phyloP scores from a whole-genome alignment of 2,797 vertebrate species.

The Sebastiscus tertius region DNA sequence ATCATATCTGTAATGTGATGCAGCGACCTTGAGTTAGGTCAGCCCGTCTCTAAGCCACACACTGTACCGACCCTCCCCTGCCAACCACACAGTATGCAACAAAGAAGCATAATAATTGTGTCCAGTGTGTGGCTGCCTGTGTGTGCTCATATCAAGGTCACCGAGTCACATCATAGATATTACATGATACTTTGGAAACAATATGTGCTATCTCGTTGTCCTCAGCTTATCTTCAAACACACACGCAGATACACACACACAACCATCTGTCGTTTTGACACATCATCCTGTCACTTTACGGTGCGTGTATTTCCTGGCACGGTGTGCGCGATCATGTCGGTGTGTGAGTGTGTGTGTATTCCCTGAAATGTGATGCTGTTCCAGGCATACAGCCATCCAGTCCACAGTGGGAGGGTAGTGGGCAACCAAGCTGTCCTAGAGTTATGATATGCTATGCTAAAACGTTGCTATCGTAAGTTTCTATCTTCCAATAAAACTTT shows the following conservation, averaged over 20 bases:
- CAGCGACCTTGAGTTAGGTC: slow-evolving; percentile 47
- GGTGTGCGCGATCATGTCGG: not conserved
- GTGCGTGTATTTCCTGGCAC: slow-evolving; percentile 34
- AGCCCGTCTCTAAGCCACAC: slow-evolving; percentile 25
- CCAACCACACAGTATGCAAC: not conserved
- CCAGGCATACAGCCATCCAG: slow-evolving; percentile 47
- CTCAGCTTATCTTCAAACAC: slow-evolving; percentile 33
- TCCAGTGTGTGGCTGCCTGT: not conserved
- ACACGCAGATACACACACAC: not conserved
- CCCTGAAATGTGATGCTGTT: slow-evolving; percentile 54
- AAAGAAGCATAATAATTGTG: slow-evolving; percentile 11
- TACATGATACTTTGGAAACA: slow-evolving; percentile 48
- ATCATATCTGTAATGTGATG: slow-evolving; percentile 32
- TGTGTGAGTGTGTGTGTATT: slow-evolving; percentile 17
- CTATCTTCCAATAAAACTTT: not conserved
- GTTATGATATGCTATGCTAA: slow-evolving; percentile 5
- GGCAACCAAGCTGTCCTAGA: slow-evolving; percentile 42
- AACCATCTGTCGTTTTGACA: not conserved
- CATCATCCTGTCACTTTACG: slow-evolving; percentile 7
- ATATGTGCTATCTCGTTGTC: slow-evolving; percentile 16
- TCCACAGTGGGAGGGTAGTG: slow-evolving; percentile 48
- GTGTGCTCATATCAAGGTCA: slow-evolving; percentile 43
- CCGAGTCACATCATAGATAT: slow-evolving; percentile 35
- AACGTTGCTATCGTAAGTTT: not conserved
- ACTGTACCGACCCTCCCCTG: not conserved